phyloP scores from a whole-genome alignment of 2,888 invertebrate species.

The Papilio elwesi region DNA sequence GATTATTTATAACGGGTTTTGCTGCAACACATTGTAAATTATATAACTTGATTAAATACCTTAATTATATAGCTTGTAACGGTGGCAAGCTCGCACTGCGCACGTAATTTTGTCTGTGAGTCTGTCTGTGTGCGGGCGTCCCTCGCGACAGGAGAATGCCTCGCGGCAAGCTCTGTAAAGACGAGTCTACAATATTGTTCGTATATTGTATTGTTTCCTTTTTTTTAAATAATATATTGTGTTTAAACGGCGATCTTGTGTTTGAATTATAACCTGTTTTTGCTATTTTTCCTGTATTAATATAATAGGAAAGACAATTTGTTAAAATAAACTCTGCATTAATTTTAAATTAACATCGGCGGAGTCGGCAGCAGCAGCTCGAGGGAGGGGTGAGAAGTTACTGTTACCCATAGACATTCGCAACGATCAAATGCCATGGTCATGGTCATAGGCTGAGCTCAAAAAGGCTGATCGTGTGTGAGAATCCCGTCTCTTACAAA shows the following conservation, averaged over 20 bases:
- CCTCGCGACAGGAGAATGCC: background rate
- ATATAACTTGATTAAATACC: no score
- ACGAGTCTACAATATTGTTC: conserved; percentile 81
- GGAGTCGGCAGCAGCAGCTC: no score
- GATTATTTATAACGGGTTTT: background rate
- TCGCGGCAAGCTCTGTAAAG: conserved; percentile 63
- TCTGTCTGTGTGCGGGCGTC: conserved; percentile 27
- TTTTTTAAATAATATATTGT: conserved; percentile 82
- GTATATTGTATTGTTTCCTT: conserved; percentile 81
- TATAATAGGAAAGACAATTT: background rate
- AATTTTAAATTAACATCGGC: no score
- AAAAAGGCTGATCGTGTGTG: no score
- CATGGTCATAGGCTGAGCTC: no score
- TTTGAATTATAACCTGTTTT: conserved; percentile 54
- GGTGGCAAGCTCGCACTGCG: background rate
- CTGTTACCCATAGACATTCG: no score
- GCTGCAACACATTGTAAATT: conserved; percentile 7
- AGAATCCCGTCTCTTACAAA: no score
- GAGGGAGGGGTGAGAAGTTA: no score
- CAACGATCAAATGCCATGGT: no score
- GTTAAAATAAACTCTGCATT: no score
- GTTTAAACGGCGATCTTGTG: conserved; percentile 70
- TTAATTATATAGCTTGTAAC: no score
- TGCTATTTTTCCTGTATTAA: background rate
- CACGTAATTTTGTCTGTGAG: conserved; percentile 1